Conservation (phyloP, 2,888 invertebrate species). For the Drosophila emarginata region DNA sequence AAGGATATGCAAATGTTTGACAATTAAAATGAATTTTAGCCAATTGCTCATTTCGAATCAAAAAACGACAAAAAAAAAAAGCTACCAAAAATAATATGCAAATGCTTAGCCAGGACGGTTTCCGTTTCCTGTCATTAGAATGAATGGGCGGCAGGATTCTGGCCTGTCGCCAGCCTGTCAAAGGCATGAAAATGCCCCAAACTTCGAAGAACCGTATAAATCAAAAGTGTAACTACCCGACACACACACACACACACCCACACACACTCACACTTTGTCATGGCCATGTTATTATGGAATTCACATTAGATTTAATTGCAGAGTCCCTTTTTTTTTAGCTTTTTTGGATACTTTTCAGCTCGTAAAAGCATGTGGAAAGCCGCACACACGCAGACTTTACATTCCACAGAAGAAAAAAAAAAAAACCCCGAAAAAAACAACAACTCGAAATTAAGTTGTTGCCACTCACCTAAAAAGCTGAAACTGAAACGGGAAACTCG, state of each 20-base stretch:
- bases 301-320: conserved; percentile 74
- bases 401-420: too few species aligned
- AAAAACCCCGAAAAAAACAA: conserved; percentile 4
- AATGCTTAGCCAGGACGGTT: conserved; percentile 55
- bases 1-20: conserved; percentile 61
- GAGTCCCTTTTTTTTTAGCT: conserved; percentile 35
- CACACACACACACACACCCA: neutral
- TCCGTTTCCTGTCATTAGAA: conserved; percentile 70
- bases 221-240: conserved; percentile 66
- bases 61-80: too few species aligned
- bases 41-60: conserved; percentile 79
- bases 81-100: conserved; percentile 56
- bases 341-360: conserved; percentile 58
- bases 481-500: conserved; percentile 55
- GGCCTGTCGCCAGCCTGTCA: conserved; percentile 73
- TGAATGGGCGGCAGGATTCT: conserved; percentile 50
- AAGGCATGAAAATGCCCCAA: conserved; percentile 73
- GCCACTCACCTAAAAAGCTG: conserved; percentile 22
- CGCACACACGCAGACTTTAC: conserved; percentile 44
- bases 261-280: conserved; percentile 57
- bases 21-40: conserved; percentile 75
- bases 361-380: conserved; percentile 56
- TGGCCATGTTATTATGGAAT: conserved; percentile 74
- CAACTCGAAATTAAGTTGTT: conserved; percentile 71
- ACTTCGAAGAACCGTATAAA: conserved; percentile 73